Conservation (phyloP, 2,888 invertebrate species). For the Glyphotaelius pellucidus region DNA sequence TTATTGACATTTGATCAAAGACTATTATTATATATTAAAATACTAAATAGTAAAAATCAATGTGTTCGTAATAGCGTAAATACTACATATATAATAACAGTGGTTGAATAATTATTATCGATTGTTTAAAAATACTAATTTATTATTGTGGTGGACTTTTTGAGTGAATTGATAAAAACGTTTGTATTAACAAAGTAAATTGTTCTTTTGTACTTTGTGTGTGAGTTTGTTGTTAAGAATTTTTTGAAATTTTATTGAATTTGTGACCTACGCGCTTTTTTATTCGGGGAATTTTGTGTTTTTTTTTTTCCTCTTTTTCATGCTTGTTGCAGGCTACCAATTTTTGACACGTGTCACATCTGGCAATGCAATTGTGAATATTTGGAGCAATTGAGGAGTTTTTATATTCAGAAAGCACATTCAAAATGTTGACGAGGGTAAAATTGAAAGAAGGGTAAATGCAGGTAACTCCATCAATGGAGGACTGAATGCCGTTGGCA, state of each 20-base stretch:
- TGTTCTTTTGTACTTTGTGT: not conserved
- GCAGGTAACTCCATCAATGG: too few relatives aligned
- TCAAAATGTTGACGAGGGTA: not conserved
- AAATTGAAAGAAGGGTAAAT: not conserved
- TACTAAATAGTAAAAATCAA: conserved; percentile 8
- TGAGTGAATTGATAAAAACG: not conserved
- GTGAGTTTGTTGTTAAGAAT: not conserved
- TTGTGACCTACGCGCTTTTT: not conserved
- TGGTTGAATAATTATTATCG: not conserved
- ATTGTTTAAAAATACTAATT: not conserved
- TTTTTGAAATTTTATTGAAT: not conserved
- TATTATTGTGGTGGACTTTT: not conserved
- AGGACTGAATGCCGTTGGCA: too few relatives aligned
- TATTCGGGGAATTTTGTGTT: not conserved
- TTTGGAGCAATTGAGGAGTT: not conserved
- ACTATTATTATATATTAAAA: conserved; percentile 12
- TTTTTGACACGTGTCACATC: not conserved
- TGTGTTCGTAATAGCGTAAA: conserved; percentile 28
- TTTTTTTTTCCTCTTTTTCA: not conserved
- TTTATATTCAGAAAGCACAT: not conserved
- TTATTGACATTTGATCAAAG: not conserved
- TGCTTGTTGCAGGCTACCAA: not conserved
- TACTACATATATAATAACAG: not conserved
- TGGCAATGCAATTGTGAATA: not conserved
- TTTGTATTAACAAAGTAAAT: not conserved